Evolutionary conservation across 2,113 vertebrate species (phyloP), one percentile per base, ranked within the genome.

Genomic region (Rhombomys opimus): DNA sequence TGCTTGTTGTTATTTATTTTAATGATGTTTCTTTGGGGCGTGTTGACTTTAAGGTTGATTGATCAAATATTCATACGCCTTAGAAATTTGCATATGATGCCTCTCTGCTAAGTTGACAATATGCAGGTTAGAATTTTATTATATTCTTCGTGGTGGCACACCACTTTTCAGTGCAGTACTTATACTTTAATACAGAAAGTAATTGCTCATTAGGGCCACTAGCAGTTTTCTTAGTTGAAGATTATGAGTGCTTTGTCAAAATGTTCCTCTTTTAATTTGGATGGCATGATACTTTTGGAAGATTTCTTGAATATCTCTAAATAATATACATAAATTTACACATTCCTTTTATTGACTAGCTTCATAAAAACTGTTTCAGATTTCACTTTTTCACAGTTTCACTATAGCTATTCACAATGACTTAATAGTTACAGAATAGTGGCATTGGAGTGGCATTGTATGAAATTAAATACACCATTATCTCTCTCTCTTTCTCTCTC

Each of bases 1-100:
- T 54, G 10, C 67, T 82, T 87, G 17, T 18, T 91, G 15, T 77
- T 17, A 35, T 94, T 96, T 88, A 54, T 82, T 95, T 93, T 50
- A 77, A 23, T 91, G 38, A 89, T 22, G 68, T 38, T 80, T 73
- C 32, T 88, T 87, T 97, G 68, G 67, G 73, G 54, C 76, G 35
- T 77, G 88, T 87, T 72, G 61, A 68, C 20, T 80, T 82, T 3
- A 50, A 27, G 22, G 41, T 63, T 94, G 61, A 82, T 35, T 95
- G 46, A 10, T 35, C 23, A 35, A 65, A 54, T 25, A 20, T 23
- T 35, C 22, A 6, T 65, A 76, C n/a, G n/a, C 35, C n/a, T 77
- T 61, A 70, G 57, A 93, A 84, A 73, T n/a, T 61, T 80, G 5
- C 1, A 67, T 11, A 35, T 65, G 27, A 85, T 14, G 81, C 27